These are phyloP conservation scores for Ariopsis seemanni DNA, from an alignment of 2,113 vertebrate species.

Conservation along the genomic window DNA sequence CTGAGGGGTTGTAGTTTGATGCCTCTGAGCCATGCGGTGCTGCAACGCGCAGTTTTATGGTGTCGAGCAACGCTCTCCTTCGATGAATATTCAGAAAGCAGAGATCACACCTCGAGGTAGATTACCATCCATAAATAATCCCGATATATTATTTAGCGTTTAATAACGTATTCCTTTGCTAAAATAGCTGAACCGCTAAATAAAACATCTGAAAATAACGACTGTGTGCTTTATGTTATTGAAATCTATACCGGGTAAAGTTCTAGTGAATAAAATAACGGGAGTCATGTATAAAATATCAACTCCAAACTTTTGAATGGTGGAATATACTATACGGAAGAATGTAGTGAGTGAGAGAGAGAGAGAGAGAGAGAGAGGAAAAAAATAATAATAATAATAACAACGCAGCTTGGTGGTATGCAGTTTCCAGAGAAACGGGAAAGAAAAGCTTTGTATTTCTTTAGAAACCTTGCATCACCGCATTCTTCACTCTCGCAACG, in stretches of 20 bases:
- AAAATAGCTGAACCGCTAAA: background rate
- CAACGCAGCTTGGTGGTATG: background rate
- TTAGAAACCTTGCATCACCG: background rate
- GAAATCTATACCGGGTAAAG: background rate
- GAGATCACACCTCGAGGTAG: background rate
- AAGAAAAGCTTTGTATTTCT: background rate
- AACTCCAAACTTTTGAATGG: background rate
- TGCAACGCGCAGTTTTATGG: too few species aligned
- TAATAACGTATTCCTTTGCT: background rate
- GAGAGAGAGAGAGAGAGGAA: too few species aligned
- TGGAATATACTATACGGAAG: background rate
- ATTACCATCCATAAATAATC: background rate
- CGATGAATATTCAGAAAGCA: background rate
- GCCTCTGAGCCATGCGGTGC: too few species aligned
- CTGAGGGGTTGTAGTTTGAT: background rate
- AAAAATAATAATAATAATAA: background rate
- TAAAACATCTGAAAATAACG: background rate
- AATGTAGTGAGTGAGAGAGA: background rate
- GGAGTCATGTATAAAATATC: background rate
- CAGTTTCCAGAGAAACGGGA: background rate
- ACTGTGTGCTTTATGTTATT: background rate
- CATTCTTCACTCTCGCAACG: background rate
- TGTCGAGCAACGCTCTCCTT: background rate
- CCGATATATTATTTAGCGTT: background rate
- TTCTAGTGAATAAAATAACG: background rate